Evolutionary conservation across 2,797 vertebrate genomes (phyloP).

Genomic region (Clarias fuscus): DNA sequence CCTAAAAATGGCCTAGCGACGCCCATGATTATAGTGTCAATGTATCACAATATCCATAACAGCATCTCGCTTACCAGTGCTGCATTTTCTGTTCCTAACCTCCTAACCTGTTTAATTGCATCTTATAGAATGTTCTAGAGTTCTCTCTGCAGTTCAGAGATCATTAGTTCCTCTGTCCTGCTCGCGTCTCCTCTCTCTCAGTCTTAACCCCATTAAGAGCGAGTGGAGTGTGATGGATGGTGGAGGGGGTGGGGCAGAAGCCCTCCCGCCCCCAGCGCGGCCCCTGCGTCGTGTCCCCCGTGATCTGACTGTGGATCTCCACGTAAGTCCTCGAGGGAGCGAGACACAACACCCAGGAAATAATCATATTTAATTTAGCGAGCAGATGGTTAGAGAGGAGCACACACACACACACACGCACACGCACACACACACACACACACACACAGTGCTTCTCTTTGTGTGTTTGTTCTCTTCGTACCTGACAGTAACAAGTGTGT

Average conservation of each 20-base stretch:
- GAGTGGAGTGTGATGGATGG: slow-evolving; percentile 71
- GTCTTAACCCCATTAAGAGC: slow-evolving; percentile 74
- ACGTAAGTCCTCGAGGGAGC: slow-evolving; percentile 65
- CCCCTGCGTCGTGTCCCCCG: slow-evolving; percentile 66
- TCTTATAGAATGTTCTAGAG: not conserved
- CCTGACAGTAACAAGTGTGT: not conserved
- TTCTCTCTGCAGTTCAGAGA: slow-evolving; percentile 68
- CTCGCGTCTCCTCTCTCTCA: slow-evolving; percentile 65
- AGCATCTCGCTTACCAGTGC: not conserved
- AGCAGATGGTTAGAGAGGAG: slow-evolving; percentile 74
- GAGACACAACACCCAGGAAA: slow-evolving; percentile 79
- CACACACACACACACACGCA: slow-evolving; percentile 1
- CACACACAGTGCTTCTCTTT: slow-evolving; percentile 19
- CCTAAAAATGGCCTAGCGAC: too few species aligned
- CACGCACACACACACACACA: not conserved
- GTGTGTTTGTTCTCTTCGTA: not conserved
- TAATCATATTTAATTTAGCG: slow-evolving; percentile 83
- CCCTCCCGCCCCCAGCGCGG: slow-evolving; percentile 18
- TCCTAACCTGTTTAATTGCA: not conserved
- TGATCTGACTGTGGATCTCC: slow-evolving; percentile 72
- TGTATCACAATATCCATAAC: not conserved
- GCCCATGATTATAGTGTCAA: too few species aligned
- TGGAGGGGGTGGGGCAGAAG: slow-evolving; percentile 55
- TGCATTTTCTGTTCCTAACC: not conserved
- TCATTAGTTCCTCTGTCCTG: slow-evolving; percentile 73